A percentile compares a stretch with the other conserved stretches of the same genome.
These are phyloP conservation scores for Amazonetta brasiliensis DNA, from an alignment of 2,797 vertebrate genomes.

Conservation along the genomic window DNA sequence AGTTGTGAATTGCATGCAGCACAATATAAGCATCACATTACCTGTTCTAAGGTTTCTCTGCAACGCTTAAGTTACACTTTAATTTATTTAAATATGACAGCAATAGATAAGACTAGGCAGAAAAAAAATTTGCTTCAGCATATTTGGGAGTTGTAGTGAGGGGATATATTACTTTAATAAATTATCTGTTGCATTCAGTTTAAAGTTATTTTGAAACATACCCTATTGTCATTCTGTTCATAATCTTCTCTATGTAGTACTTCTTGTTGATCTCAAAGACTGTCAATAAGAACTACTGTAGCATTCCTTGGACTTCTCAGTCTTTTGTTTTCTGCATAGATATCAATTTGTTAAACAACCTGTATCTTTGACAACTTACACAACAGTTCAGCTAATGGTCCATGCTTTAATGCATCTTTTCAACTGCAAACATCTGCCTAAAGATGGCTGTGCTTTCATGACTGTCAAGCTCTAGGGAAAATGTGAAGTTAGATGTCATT, in stretches of 20 bases:
- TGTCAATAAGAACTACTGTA: slow-evolving; percentile 19
- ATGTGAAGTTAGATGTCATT: slow-evolving; percentile 40
- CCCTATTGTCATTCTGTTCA: background rate
- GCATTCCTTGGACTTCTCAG: background rate
- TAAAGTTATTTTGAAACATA: slow-evolving; percentile 2
- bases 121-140: background rate
- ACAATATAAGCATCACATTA: background rate
- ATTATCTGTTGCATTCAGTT: background rate
- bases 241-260: background rate
- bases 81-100: background rate
- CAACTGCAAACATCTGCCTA: slow-evolving; percentile 56
- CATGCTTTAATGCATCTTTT: slow-evolving; percentile 42
- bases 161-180: background rate
- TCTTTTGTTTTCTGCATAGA: background rate
- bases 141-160: background rate
- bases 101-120: background rate
- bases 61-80: background rate
- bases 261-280: slow-evolving; percentile 30
- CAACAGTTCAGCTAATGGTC: slow-evolving; percentile 60
- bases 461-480: slow-evolving; percentile 12
- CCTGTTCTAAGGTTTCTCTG: background rate
- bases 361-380: slow-evolving; percentile 50
- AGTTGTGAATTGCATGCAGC: background rate
- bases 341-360: slow-evolving; percentile 70
- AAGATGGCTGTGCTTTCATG: slow-evolving; percentile 46